Conservation (phyloP, 2,113 vertebrate genomes). For the Nannospalax galili region DNA sequence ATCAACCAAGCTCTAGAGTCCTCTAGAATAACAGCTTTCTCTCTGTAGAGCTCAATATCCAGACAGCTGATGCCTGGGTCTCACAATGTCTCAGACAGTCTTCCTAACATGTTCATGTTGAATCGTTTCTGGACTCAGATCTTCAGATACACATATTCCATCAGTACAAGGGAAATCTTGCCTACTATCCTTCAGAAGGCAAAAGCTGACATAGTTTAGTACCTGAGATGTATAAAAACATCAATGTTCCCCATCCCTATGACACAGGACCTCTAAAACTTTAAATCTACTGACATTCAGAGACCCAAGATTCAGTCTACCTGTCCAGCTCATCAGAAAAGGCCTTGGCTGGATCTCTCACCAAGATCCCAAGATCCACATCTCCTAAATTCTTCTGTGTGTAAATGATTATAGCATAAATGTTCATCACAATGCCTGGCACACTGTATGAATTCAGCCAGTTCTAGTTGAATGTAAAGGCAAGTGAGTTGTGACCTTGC, state of each 20-base stretch:
- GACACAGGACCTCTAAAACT: neutral
- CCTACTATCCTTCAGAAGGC: neutral
- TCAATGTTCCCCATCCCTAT: neutral
- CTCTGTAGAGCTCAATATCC: neutral
- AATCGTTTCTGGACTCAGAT: neutral
- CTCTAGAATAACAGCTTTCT: neutral
- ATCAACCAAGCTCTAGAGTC: neutral
- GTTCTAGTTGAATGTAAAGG: neutral
- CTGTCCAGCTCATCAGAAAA: neutral
- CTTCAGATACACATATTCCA: neutral
- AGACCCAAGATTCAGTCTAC: no score
- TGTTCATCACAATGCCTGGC: neutral
- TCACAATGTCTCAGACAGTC: neutral
- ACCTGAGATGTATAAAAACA: neutral
- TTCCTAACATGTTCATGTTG: neutral
- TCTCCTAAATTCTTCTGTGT: neutral
- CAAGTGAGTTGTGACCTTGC: neutral
- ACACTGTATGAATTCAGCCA: neutral
- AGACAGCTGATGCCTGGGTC: neutral
- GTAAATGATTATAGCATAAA: neutral
- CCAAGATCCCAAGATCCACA: neutral
- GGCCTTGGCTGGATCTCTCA: neutral
- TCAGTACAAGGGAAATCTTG: neutral
- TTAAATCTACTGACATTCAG: neutral
- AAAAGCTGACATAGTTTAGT: neutral